A percentile compares a stretch with the other conserved stretches of the same genome.
Conservation (phyloP, 2,113 vertebrate species). For the Elanus axillaris region DNA sequence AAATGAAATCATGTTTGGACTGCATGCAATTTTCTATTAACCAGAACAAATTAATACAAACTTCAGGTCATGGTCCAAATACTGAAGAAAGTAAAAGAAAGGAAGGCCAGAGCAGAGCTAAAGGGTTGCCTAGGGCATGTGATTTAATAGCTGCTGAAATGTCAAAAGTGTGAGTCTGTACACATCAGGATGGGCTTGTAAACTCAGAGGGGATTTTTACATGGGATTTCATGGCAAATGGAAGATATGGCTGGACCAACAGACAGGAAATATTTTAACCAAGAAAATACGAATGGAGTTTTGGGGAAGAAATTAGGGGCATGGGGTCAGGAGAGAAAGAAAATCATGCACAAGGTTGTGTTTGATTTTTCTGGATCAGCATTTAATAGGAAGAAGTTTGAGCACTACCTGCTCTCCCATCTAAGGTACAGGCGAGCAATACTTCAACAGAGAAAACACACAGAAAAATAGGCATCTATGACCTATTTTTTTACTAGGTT, state of each 20-base stretch:
- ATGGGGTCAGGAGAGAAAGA: background rate
- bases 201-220: background rate
- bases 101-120: background rate
- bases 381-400: background rate
- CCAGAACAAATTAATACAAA: constrained; percentile 30
- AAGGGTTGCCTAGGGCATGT: background rate
- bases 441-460: background rate
- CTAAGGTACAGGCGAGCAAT: background rate
- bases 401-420: background rate
- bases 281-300: background rate
- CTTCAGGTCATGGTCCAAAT: background rate
- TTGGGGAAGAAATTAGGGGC: background rate
- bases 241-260: background rate
- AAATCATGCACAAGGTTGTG: background rate
- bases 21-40: background rate
- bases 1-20: background rate
- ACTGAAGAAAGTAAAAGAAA: background rate
- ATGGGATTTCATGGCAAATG: background rate
- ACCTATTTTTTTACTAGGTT: background rate
- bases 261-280: background rate
- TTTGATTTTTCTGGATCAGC: background rate
- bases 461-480: background rate
- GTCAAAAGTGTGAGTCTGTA: background rate
- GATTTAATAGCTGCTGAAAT: background rate
- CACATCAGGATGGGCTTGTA: background rate